Conservation (phyloP, 2,888 invertebrate genomes). For the Drosophila kokeensis region DNA sequence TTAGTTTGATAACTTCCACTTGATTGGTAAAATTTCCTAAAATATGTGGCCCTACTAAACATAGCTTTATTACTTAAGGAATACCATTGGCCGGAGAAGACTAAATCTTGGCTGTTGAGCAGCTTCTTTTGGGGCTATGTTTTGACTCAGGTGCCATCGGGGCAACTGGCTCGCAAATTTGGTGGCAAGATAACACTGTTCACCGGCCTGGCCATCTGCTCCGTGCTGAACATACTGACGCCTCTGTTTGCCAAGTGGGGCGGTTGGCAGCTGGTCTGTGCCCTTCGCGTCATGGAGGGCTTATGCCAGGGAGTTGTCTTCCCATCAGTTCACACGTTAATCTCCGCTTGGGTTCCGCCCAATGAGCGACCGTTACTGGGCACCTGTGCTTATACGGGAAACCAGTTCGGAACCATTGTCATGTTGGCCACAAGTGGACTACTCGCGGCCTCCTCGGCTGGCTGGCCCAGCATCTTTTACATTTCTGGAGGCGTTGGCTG, state of each 20-base stretch:
- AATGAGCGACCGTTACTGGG: constrained; percentile 89
- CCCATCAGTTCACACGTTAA: constrained; percentile 88
- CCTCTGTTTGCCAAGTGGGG: constrained; percentile 89
- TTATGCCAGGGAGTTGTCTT: constrained; percentile 89
- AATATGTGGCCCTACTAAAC: not conserved
- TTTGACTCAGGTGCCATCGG: constrained; percentile 88
- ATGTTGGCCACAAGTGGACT: constrained; percentile 90
- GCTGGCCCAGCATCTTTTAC: constrained; percentile 93
- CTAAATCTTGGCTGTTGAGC: constrained; percentile 87
- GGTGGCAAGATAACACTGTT: constrained; percentile 89
- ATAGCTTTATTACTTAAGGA: constrained; percentile 84
- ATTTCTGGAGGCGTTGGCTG: constrained; percentile 88
- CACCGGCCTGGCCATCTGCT: constrained; percentile 87
- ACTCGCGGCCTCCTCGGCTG: constrained; percentile 88
- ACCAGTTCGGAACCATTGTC: constrained; percentile 91
- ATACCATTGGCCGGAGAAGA: constrained; percentile 87
- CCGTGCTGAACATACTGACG: constrained; percentile 88
- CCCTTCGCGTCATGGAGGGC: constrained; percentile 89
- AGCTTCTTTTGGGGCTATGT: constrained; percentile 90
- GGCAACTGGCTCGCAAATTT: constrained; percentile 89
- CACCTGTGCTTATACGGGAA: constrained; percentile 89
- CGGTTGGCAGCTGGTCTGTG: constrained; percentile 87
- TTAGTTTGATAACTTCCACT: not conserved
- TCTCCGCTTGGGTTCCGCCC: constrained; percentile 90
- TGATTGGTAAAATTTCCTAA: not conserved